Evolutionary conservation across 2,888 invertebrate genomes (phyloP).

Genomic region (Scaptomyza parva): DNA sequence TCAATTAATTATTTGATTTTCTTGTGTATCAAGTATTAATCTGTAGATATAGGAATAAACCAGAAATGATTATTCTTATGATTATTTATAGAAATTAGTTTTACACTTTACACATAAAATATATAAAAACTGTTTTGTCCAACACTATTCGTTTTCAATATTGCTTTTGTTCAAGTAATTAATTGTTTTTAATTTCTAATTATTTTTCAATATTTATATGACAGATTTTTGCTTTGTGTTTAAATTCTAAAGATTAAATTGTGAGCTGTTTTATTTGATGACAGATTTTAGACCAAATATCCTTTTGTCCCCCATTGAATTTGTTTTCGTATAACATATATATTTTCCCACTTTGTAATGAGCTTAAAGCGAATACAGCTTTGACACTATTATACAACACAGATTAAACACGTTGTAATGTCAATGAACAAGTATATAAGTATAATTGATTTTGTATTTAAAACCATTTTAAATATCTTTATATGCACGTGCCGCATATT

Average conservation of each 20-base stretch:
- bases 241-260: neutral
- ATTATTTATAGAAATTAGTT: no score
- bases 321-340: no score
- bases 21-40: neutral
- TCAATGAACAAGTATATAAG: conserved; percentile 3
- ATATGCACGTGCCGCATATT: conserved; percentile 31
- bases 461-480: conserved; percentile 5
- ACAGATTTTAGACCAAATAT: neutral
- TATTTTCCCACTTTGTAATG: neutral
- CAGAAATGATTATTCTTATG: no score
- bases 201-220: no score
- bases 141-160: no score
- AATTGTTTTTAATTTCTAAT: no score
- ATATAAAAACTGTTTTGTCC: no score
- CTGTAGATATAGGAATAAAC: neutral
- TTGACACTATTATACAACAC: conserved; percentile 13
- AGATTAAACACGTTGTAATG: conserved; percentile 3
- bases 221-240: neutral
- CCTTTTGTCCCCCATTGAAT: no score
- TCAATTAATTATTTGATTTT: neutral
- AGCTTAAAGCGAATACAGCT: neutral
- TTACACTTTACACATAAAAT: no score
- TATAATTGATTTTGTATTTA: conserved; percentile 33
- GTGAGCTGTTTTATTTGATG: neutral
- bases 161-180: no score